Percentiles rank a stretch among this genome's conserved stretches.
phyloP scores from a whole-genome alignment of 2,797 vertebrate genomes.

The Craterocephalus amniculus region DNA sequence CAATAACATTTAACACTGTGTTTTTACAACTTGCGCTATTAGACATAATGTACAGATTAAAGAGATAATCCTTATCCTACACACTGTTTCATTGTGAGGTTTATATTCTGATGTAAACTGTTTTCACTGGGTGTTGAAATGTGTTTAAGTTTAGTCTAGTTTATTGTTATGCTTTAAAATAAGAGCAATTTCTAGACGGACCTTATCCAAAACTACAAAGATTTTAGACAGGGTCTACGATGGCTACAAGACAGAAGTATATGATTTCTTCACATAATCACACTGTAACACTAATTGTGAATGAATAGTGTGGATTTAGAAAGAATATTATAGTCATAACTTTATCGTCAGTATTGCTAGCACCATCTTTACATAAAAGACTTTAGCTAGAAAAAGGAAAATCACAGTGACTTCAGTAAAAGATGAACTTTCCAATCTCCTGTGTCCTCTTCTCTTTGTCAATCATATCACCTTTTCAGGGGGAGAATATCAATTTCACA shows the following conservation, averaged over 20 bases:
- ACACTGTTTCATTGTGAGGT: background rate
- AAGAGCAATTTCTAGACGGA: background rate
- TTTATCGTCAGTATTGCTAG: background rate
- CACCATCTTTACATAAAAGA: background rate
- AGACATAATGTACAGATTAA: background rate
- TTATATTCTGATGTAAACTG: background rate
- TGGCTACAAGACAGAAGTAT: background rate
- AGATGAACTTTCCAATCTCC: slow-evolving; percentile 53
- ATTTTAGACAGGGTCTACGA: background rate
- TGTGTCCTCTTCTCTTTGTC: slow-evolving; percentile 48
- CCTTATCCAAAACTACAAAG: background rate
- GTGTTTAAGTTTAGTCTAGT: background rate
- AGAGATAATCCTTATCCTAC: background rate
- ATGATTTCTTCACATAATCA: background rate
- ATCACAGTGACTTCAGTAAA: slow-evolving; percentile 15
- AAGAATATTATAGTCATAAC: background rate
- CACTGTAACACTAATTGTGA: background rate
- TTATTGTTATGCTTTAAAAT: background rate
- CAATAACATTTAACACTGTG: background rate
- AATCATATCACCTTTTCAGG: slow-evolving; percentile 60
- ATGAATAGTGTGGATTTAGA: background rate
- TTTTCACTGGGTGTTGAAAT: background rate
- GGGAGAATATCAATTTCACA: slow-evolving; percentile 80
- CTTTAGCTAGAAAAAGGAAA: background rate
- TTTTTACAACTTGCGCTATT: background rate